Evolutionary conservation across 2,888 invertebrate genomes (phyloP).

Genomic region (Erebia aethiops): DNA sequence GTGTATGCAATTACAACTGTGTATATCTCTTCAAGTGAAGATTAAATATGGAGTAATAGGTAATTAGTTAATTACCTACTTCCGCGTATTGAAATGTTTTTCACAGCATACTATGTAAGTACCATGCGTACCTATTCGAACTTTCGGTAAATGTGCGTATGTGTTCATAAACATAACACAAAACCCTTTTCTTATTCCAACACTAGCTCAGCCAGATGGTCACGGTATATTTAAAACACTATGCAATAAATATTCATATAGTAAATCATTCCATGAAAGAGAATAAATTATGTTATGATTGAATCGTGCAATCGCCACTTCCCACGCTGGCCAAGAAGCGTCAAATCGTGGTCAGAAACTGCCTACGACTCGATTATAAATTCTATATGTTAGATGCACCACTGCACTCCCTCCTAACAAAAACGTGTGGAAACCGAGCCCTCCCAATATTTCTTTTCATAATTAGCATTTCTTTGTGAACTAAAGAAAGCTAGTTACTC

Average conservation of each 20-base stretch:
- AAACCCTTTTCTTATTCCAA: neutral
- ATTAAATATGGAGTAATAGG: too few species aligned
- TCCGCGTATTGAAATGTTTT: too few species aligned
- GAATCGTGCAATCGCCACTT: constrained; percentile 59
- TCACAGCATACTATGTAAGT: too few species aligned
- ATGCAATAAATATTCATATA: constrained; percentile 23
- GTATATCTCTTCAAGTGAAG: too few species aligned
- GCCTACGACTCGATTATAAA: constrained; percentile 52
- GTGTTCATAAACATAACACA: too few species aligned
- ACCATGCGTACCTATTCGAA: neutral
- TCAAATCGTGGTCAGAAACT: constrained; percentile 67
- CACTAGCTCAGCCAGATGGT: neutral
- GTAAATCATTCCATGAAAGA: constrained; percentile 16
- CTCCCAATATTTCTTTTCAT: constrained; percentile 37
- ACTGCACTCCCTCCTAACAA: constrained; percentile 65
- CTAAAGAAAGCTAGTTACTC: constrained; percentile 8
- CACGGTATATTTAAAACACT: neutral
- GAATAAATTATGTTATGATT: constrained; percentile 17
- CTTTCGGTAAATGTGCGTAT: too few species aligned
- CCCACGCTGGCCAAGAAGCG: constrained; percentile 70
- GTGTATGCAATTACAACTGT: neutral
- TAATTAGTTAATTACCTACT: too few species aligned
- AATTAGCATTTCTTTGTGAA: constrained; percentile 35
- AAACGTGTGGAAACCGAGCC: constrained; percentile 68
- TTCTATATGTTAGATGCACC: constrained; percentile 74